Evolutionary conservation across 2,113 vertebrate species (phyloP).

Genomic region (Pyrgilauda ruficollis): DNA sequence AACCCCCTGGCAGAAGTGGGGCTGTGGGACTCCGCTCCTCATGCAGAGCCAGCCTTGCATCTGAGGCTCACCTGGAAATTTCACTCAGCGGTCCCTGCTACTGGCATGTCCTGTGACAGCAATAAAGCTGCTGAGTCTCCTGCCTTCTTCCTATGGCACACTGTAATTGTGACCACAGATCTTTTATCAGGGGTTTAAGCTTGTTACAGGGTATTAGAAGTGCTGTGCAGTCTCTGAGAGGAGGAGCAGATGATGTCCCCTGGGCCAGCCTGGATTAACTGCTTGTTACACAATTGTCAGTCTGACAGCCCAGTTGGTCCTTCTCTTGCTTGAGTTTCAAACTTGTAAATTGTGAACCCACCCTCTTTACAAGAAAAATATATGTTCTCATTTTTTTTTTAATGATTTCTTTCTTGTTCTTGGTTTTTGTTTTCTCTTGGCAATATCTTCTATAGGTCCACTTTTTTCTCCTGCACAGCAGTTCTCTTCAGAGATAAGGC

Average conservation of each 20-base stretch:
- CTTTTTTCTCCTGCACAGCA: background rate
- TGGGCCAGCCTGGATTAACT: background rate
- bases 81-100: background rate
- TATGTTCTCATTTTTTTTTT: background rate
- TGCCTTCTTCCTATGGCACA: background rate
- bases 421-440: background rate
- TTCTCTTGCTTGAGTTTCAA: background rate
- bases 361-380: background rate
- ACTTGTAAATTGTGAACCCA: background rate
- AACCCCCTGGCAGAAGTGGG: background rate
- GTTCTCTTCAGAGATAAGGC: background rate
- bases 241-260: background rate
- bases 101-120: background rate
- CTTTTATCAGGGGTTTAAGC: background rate
- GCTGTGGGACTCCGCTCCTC: background rate
- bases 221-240: background rate
- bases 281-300: background rate
- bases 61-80: background rate
- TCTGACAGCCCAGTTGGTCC: background rate
- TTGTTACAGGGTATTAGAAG: slow-evolving; percentile 17
- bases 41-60: background rate
- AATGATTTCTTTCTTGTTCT: background rate
- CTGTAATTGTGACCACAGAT: background rate
- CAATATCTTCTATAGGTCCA: background rate
- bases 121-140: background rate